Evolutionary conservation across 1,140 invertebrate species (phyloP), one percentile per base, ranked within the genome.

Genomic region (Palaemon carinicauda): DNA sequence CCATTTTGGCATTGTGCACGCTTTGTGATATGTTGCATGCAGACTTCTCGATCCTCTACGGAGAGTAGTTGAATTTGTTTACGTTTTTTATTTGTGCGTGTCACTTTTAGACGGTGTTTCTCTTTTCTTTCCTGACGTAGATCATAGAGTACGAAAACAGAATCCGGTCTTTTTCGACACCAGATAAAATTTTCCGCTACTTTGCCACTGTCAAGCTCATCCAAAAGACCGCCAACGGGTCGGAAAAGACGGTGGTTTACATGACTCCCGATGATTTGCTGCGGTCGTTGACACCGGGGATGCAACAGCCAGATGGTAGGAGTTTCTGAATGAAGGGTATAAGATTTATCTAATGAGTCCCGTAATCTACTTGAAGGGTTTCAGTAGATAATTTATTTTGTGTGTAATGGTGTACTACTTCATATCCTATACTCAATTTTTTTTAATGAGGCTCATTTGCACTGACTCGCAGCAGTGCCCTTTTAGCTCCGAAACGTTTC

Each of bases 191-290:
- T 89, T 99, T 99, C 93, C 96, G 98, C 52, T 99, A 99, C 93
- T 99, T 99, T 95, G 98, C 98, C 31, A 99, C 98, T 5, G 94
- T 99, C 75, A 97, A 98, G 93, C 96, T 98, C 19, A 93, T 96
- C 88, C 94, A 96, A 90, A 93, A 93, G 90, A 92, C 93, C 81
- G 93, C 94, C 77, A 93, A 93, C 90, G 94, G 94, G 87, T 27
- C 19, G 33, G 85, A 87, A 51, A 77, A 56, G 52, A 52, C 80
- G 29, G 98, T 99, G 92, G 95, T 99, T 89, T 99, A 96, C 91
- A 99, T 99, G 98, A 99, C 98, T 74, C 98, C 98, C 31, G 97
- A 99, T 92, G 98, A 99, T 93, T 99, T 99, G 93, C 94, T 99
- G 87, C 94, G 98, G 90, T 99, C 98, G 60, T 96, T 99, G 93